Base-by-base conservation (phyloP, 2,113 vertebrate genomes). In the Osmerus eperlanus region DNA sequence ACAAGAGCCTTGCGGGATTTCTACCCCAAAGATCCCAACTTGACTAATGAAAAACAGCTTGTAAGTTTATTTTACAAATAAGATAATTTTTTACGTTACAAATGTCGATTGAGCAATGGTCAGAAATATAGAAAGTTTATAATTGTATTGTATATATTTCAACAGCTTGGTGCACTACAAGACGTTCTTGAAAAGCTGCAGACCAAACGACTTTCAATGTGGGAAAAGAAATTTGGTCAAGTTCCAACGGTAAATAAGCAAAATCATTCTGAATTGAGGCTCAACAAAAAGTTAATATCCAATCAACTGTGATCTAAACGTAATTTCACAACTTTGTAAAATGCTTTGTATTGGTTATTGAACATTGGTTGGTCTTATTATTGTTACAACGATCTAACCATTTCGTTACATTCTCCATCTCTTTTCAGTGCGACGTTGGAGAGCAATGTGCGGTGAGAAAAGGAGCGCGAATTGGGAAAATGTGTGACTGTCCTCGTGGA, bases 201-300 rank as follows among this genome's bases (percentile, higher is more conserved):
- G 86, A 90, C 78, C 13, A 94, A 93, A 76, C 83, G 89, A 5
- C 81, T 92, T 64, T 90, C 90, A 3, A 25, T 88, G 1, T 92
- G 89, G 91, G 91, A 92, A 66, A 93, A 93, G 89, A 94, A 92
- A 84, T 87, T 92, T 32, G 92, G 93, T 28, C 92, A 92, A 83
- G 92, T 93, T 56, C 92, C 93, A 3, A 93, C 88, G 90, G 93
- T 94, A 80, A 81, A 73, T 74, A 2, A 47, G 41, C 41, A 11
- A 2, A n/a, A 54, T 47, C 23, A 5, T n/a, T 18, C 28, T 25
- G 14, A 28, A 29, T 3, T 14, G 32, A 64, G 0, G 6, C 28
- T 64, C 28, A 18, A 36, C 15, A 64, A 36, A 64, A 9, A 32
- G 16, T 25, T 9, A 60, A 23, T 12, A 4, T 12, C 58, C 58